phyloP scores from a whole-genome alignment of 2,113 vertebrate genomes.

The Coreoperca whiteheadi region DNA sequence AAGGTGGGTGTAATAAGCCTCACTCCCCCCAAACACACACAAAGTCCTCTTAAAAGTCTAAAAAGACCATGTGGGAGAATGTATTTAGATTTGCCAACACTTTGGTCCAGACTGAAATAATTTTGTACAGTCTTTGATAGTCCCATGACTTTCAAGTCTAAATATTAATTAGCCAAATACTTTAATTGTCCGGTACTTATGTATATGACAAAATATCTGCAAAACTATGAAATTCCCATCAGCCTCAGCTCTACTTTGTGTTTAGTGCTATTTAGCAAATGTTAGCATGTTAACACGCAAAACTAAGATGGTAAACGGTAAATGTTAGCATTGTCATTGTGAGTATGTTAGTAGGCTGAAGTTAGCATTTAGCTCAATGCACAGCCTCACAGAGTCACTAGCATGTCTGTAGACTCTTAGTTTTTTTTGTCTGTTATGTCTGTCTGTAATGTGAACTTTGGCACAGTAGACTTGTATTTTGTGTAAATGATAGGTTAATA shows the following conservation, averaged over 20 bases:
- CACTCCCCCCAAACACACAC: conserved; percentile 4
- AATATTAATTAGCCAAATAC: neutral
- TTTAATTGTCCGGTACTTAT: neutral
- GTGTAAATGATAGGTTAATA: neutral
- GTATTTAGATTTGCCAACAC: neutral
- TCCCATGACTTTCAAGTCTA: neutral
- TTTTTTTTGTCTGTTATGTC: neutral
- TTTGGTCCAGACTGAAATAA: neutral
- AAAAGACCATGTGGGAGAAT: neutral
- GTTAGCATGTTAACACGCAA: neutral
- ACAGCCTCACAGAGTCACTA: neutral
- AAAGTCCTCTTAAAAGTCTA: neutral
- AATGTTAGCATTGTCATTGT: neutral
- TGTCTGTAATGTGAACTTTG: neutral
- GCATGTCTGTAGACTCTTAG: neutral
- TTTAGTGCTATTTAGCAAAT: neutral
- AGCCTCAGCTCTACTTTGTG: neutral
- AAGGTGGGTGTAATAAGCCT: conserved; percentile 1
- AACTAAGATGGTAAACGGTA: neutral
- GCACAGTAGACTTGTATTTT: neutral
- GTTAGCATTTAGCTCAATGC: neutral
- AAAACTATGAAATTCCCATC: too few species aligned
- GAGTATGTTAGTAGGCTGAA: neutral
- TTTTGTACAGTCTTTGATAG: neutral
- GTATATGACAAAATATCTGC: neutral